Conservation (phyloP, 1,140 invertebrate species). For the Philotrypesis tridentata region DNA sequence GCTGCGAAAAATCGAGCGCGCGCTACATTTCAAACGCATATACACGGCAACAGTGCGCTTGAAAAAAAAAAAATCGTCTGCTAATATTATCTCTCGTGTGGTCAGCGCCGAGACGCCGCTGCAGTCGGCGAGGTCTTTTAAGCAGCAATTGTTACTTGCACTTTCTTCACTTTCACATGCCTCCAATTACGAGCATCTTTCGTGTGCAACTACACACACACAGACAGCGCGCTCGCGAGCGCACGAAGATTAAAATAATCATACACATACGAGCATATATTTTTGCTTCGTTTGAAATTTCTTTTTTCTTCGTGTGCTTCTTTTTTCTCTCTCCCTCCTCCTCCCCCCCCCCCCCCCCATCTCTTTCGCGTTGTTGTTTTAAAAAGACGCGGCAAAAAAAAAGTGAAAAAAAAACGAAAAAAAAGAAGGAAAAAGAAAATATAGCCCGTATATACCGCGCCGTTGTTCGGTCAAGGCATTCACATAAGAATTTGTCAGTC, state of each 20-base stretch:
- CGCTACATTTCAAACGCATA: not conserved
- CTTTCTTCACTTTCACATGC: not conserved
- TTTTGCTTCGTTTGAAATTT: not conserved
- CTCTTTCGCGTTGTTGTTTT: no score
- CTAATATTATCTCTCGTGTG: not conserved
- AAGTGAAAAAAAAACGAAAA: not conserved
- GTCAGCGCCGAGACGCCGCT: not conserved
- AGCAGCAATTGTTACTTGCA: not conserved
- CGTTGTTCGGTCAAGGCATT: not conserved
- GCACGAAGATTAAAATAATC: not conserved
- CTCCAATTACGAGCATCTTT: not conserved
- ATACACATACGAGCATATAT: no score
- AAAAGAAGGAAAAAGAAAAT: not conserved
- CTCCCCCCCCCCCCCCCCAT: no score
- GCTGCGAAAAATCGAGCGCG: no score
- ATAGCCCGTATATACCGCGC: not conserved
- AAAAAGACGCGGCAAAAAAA: no score
- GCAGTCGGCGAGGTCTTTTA: not conserved
- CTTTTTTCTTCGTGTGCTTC: not conserved
- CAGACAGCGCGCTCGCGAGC: no score
- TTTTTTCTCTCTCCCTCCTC: no score
- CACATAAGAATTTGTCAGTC: conserved; percentile 20
- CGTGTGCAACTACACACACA: not conserved
- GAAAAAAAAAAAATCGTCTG: not conserved
- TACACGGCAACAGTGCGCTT: no score